Conservation (phyloP, 2,888 invertebrate genomes). For the Cephus sareptanus region DNA sequence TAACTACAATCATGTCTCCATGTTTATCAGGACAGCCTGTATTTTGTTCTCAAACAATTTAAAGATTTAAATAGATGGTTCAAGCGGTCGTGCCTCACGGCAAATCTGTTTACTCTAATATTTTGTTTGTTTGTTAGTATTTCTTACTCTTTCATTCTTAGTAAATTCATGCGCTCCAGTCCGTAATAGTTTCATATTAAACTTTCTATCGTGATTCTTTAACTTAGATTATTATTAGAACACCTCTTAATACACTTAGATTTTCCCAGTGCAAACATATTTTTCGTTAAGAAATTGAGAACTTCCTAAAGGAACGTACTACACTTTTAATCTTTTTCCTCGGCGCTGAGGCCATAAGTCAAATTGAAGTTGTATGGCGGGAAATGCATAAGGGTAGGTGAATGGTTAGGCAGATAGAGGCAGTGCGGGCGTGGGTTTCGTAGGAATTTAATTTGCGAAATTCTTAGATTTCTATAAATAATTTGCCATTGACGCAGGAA, state of each 20-base stretch:
- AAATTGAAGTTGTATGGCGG: neutral
- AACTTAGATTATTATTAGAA: neutral
- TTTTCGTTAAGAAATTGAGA: too few relatives aligned
- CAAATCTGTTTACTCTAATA: neutral
- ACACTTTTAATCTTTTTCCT: neutral
- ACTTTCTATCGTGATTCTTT: neutral
- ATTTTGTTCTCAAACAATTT: too few relatives aligned
- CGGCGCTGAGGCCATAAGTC: neutral
- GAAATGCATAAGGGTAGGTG: neutral
- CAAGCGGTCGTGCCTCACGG: neutral
- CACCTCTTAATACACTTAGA: neutral
- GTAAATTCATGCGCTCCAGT: too few relatives aligned
- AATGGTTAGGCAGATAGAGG: neutral
- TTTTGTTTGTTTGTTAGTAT: neutral
- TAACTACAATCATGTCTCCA: too few relatives aligned
- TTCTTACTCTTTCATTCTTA: too few relatives aligned
- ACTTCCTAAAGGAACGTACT: too few relatives aligned
- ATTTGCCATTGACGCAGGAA: conserved; percentile 1
- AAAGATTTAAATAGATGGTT: too few relatives aligned
- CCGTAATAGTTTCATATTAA: neutral
- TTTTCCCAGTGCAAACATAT: neutral
- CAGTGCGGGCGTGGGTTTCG: neutral
- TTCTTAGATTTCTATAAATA: conserved; percentile 16
- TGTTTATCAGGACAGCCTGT: too few relatives aligned
- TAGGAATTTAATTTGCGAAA: conserved; percentile 15